Evolutionary conservation across 2,888 invertebrate species (phyloP).

Genomic region (Urechis unicinctus): DNA sequence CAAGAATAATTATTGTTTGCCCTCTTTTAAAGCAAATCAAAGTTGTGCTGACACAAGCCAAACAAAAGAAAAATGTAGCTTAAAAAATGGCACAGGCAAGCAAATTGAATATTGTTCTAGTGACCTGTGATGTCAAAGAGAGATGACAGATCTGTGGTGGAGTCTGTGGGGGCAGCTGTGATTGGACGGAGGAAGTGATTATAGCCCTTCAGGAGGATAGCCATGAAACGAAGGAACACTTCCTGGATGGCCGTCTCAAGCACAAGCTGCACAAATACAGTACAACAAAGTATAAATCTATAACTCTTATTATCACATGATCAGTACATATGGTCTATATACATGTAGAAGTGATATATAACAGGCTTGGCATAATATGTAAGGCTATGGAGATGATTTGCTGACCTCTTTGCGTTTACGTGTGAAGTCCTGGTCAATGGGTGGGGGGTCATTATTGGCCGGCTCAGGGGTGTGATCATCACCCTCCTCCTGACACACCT

Average conservation of each 20-base stretch:
- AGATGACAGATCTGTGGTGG: conserved; percentile 90
- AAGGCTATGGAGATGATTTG: not conserved
- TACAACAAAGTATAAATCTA: too few relatives aligned
- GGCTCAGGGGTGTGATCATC: conserved; percentile 25
- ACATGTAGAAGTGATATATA: too few relatives aligned
- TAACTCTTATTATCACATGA: too few relatives aligned
- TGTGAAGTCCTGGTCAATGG: conserved; percentile 75
- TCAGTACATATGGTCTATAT: too few relatives aligned
- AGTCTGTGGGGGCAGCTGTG: conserved; percentile 78
- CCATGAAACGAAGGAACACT: conserved; percentile 93
- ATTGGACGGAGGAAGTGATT: conserved; percentile 82
- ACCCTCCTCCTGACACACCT: conserved; percentile 36
- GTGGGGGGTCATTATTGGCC: conserved; percentile 51
- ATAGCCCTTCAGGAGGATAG: conserved; percentile 83
- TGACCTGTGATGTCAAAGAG: conserved; percentile 78
- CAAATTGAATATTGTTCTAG: too few relatives aligned
- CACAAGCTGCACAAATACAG: conserved; percentile 29
- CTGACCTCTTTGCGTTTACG: conserved; percentile 70
- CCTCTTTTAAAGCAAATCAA: too few relatives aligned
- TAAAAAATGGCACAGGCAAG: too few relatives aligned
- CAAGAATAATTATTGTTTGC: not conserved
- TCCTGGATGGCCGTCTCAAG: conserved; percentile 93
- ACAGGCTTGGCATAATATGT: not conserved
- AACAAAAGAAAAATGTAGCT: too few relatives aligned
- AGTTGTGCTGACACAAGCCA: too few relatives aligned